phyloP scores from a whole-genome alignment of 1,140 invertebrate species.

The Laupala kohalensis region DNA sequence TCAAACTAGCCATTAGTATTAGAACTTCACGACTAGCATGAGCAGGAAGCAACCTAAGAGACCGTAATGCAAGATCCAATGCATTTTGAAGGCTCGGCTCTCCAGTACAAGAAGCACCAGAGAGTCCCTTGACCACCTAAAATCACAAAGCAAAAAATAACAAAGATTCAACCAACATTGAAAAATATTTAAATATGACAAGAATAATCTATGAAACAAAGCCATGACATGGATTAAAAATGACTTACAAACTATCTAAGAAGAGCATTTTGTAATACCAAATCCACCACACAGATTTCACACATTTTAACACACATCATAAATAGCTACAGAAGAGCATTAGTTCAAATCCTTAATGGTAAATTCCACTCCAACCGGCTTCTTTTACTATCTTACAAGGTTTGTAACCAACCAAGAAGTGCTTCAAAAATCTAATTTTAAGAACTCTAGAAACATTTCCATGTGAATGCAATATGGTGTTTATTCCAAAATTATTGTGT shows the following conservation, averaged over 20 bases:
- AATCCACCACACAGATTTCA: too few relatives aligned
- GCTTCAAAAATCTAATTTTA: too few relatives aligned
- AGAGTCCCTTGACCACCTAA: conserved; percentile 18
- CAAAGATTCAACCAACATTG: not conserved
- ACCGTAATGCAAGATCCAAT: conserved; percentile 71
- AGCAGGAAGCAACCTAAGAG: conserved; percentile 76
- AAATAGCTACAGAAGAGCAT: too few relatives aligned
- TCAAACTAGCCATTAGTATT: conserved; percentile 84
- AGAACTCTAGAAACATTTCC: too few relatives aligned
- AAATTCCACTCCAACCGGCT: too few relatives aligned
- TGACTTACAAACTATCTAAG: not conserved
- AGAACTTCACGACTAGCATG: conserved; percentile 88
- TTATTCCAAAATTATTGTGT: too few relatives aligned
- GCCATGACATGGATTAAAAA: not conserved
- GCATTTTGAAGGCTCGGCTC: conserved; percentile 94
- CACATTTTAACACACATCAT: too few relatives aligned
- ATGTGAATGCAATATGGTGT: too few relatives aligned
- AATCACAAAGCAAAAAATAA: not conserved
- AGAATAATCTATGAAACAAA: not conserved
- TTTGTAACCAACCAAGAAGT: too few relatives aligned
- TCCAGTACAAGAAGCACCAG: conserved; percentile 41
- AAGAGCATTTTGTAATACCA: too few relatives aligned
- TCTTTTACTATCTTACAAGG: too few relatives aligned
- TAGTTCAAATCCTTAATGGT: too few relatives aligned
- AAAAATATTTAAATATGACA: conserved; percentile 10